Conservation (phyloP, 2,113 vertebrate species). For the Perca flavescens region DNA sequence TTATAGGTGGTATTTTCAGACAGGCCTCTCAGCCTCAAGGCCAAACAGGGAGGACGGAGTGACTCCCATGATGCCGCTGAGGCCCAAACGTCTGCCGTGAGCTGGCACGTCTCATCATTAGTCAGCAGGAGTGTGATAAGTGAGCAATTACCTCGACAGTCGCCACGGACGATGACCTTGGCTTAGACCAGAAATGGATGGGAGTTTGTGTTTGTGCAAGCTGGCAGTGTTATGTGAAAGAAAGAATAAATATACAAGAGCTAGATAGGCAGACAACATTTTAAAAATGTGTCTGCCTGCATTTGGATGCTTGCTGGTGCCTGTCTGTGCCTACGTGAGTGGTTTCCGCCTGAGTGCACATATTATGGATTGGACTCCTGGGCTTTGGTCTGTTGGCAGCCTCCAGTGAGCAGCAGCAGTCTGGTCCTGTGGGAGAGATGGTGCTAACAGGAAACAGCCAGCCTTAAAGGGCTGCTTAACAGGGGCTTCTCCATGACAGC, state of each 20-base stretch:
- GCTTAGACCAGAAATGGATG: constrained; percentile 17
- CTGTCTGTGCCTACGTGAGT: constrained; percentile 18
- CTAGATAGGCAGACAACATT: background rate
- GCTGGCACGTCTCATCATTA: constrained; percentile 55
- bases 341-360: constrained; percentile 45
- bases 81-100: constrained; percentile 30
- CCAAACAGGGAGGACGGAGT: constrained; percentile 29
- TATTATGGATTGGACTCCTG: constrained; percentile 40
- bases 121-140: constrained; percentile 56
- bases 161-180: constrained; percentile 48
- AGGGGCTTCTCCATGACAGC: constrained; percentile 25
- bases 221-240: background rate
- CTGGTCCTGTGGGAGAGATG: constrained; percentile 37
- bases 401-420: constrained; percentile 47
- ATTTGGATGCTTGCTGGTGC: constrained; percentile 1
- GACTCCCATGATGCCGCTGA: constrained; percentile 34
- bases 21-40: constrained; percentile 7
- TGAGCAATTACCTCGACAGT: constrained; percentile 46
- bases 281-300: background rate
- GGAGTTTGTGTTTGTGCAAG: constrained; percentile 5
- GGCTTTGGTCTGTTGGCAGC: constrained; percentile 45
- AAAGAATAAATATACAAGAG: background rate
- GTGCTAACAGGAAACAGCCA: constrained; percentile 35
- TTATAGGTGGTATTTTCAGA: constrained; percentile 13
- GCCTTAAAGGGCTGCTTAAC: constrained; percentile 29